Base-by-base conservation (phyloP, 2,888 invertebrate species). In the Phengaris arion region DNA sequence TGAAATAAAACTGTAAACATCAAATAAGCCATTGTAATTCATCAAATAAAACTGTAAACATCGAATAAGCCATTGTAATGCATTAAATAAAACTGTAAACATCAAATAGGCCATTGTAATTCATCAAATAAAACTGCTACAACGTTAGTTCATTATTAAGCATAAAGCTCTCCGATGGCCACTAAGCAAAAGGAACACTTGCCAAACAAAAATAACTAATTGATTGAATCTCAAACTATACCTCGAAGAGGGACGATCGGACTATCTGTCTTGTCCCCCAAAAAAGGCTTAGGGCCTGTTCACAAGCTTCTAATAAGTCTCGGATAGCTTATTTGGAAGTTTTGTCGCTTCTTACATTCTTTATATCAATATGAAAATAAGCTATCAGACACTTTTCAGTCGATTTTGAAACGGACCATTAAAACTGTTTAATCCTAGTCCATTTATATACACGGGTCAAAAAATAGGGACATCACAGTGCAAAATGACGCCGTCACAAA, bases 401-500 rank as follows among this genome's bases (percentile, higher is more conserved):
- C 2, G 35, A 35, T 35, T 4, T 2, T 35, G 35, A 35, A 35
- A 35, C 35, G 35, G 35, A 35, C 35, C 35, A 2, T 35, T 35
- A 35, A 3, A 35, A 45, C 13, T 35, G 64, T 64, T 64, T 45
- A 64, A 7, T 64, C 64, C 64, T 45, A 64, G 64, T 64, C 64
- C 64, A 64, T 64, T 64, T 64, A 13, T 64, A 59, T 15, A 59
- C 59, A 59, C 35, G 51, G 52, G 52, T 72, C 72, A 54, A 72
- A 52, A 54, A 13, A 52, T 72, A 54, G 15, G 35, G 64, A 64
- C 35, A 35, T 45, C 64, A 12, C 64, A 45, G 64, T 64, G 45
- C 52, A 35, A 68, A 35, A 54, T 70, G 46, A 35, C 76, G 68
- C 74, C 76, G 75, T 74, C 73, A 74, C 35, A 57, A 35, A 72